Evolutionary conservation across 1,140 invertebrate genomes (phyloP), one percentile per base, ranked within the genome.

Genomic region (Drosophila paulistorum): DNA sequence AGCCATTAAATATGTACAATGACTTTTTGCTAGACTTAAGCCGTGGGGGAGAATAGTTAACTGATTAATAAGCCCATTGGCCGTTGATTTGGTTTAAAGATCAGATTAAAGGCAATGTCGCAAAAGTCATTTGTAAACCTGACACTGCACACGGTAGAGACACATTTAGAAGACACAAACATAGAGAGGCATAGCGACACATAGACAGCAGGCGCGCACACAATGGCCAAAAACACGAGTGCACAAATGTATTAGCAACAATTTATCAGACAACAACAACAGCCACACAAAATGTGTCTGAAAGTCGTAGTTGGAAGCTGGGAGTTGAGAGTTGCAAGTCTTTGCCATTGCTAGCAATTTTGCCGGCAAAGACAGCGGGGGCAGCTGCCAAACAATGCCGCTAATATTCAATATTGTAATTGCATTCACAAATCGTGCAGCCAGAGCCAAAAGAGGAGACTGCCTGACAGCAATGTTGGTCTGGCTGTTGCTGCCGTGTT

Each of bases 371-470:
- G 82, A 82, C 83, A 85, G 81, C 82, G 78, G 83, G n/a, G 78
- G 82, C 77, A 78, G 68, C 76, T 64, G 64, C 60, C 83, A 89
- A 89, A 89, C 84, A 89, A 89, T 90, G 85, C 57, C 80, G 81
- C 84, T 90, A 89, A 89, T 89, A 89, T 89, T 89, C 84, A 89
- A 89, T 89, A 89, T 89, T 89, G 85, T 89, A 89, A 89, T 89
- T 89, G 84, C 84, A 89, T 82, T 84, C 84, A 90, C 84, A 89
- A 89, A 89, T 89, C 84, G 84, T 89, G 69, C 54, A 45, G 45
- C 42, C 61, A 55, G 7, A 39, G 17, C 10, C 13, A 51, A 33
- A 39, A 41, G n/a, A 37, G 61, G 54, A 73, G 75, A 66, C 60
- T 37, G 68, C 33, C 61, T 65, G 65, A 68, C 73, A 75, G 68